Conservation (phyloP, 92 coral and sea anemone genomes). For the Virgularia gustaviana region DNA sequence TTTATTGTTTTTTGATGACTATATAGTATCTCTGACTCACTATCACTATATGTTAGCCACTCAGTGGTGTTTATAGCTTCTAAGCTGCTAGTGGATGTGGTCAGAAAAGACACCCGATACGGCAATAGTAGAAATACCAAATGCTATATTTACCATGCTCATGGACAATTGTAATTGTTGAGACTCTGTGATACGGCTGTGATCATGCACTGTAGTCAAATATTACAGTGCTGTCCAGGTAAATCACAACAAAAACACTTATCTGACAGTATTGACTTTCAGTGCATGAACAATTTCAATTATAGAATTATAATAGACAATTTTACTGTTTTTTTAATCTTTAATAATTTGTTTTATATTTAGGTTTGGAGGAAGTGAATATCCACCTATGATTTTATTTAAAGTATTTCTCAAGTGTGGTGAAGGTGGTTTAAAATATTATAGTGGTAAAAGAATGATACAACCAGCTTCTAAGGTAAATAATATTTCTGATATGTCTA, state of each 20-base stretch:
- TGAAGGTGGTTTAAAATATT: slow-evolving; percentile 93
- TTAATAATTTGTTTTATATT: background rate
- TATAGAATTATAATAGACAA: too few relatives aligned
- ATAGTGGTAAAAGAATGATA: slow-evolving; percentile 86
- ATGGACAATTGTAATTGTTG: too few relatives aligned
- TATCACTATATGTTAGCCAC: too few relatives aligned
- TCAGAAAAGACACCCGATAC: too few relatives aligned
- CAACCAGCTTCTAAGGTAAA: slow-evolving; percentile 83
- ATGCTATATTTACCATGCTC: too few relatives aligned
- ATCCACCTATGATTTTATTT: slow-evolving; percentile 91
- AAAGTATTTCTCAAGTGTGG: slow-evolving; percentile 81
- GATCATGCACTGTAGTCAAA: too few relatives aligned
- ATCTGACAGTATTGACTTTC: background rate
- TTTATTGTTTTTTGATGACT: too few relatives aligned
- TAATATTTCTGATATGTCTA: background rate
- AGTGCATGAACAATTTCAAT: background rate
- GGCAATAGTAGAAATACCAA: slow-evolving; percentile 1
- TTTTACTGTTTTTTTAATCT: too few relatives aligned
- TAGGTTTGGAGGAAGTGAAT: slow-evolving; percentile 97
- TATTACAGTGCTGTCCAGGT: slow-evolving; percentile 17
- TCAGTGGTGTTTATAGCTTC: too few relatives aligned
- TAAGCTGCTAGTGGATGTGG: too few relatives aligned
- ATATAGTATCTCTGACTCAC: too few relatives aligned
- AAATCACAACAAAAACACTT: background rate
- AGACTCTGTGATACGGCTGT: too few relatives aligned